phyloP scores from a whole-genome alignment of 2,888 invertebrate genomes.

The Melolontha melolontha region DNA sequence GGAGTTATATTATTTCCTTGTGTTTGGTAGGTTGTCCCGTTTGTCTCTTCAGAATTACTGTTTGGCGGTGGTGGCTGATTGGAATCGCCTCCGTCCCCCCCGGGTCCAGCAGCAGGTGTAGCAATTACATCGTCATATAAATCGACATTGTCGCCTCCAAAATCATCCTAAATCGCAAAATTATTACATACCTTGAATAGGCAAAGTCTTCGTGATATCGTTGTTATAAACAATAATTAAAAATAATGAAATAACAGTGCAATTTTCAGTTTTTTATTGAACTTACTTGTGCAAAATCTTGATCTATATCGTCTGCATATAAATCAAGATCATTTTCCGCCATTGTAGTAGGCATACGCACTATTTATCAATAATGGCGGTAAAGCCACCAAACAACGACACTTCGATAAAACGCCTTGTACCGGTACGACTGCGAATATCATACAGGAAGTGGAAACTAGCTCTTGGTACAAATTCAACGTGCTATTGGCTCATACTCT shows the following conservation, averaged over 20 bases:
- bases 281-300: constrained; percentile 86
- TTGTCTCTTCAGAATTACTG: constrained; percentile 74
- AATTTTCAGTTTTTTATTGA: constrained; percentile 2
- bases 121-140: constrained; percentile 96
- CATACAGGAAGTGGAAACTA: not conserved
- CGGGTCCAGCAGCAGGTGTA: constrained; percentile 73
- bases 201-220: too few species aligned
- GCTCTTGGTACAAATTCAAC: too few species aligned
- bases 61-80: constrained; percentile 70
- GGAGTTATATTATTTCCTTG: constrained; percentile 77
- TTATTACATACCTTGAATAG: not conserved
- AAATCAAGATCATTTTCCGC: constrained; percentile 98
- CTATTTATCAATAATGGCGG: constrained; percentile 30
- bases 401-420: constrained; percentile 22
- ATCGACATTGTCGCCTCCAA: constrained; percentile 89
- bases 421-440: too few species aligned
- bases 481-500: too few species aligned
- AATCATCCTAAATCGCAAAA: constrained; percentile 74
- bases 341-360: constrained; percentile 68
- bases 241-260: constrained; percentile 2
- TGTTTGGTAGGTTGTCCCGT: constrained; percentile 77
- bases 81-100: constrained; percentile 62
- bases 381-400: constrained; percentile 8
- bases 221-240: too few species aligned
- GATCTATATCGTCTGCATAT: constrained; percentile 96